phyloP scores from a whole-genome alignment of 2,888 invertebrate genomes.

The Odontocolon sp. region DNA sequence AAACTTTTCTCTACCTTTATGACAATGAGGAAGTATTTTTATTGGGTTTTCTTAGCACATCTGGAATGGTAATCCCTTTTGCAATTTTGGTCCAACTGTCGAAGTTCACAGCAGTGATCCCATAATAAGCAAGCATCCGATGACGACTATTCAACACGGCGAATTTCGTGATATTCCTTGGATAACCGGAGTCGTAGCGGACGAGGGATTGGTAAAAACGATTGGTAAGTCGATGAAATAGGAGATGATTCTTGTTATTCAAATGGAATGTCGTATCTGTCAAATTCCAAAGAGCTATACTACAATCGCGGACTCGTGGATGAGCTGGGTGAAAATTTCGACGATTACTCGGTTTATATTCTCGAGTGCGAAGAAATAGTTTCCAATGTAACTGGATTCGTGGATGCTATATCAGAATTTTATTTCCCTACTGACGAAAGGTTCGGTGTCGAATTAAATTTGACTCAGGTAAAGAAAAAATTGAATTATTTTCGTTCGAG shows the following conservation, averaged over 20 bases:
- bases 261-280: neutral
- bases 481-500: neutral
- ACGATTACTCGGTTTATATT: slow-evolving; percentile 29
- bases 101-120: slow-evolving; percentile 73
- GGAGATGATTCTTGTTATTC: neutral
- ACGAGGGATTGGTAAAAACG: slow-evolving; percentile 70
- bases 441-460: neutral
- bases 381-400: slow-evolving; percentile 56
- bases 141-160: slow-evolving; percentile 58
- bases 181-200: slow-evolving; percentile 70
- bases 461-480: slow-evolving; percentile 56
- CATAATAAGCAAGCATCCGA: slow-evolving; percentile 71
- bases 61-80: slow-evolving; percentile 59
- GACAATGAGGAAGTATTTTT: neutral
- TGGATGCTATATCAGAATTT: slow-evolving; percentile 61
- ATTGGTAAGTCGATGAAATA: slow-evolving; percentile 62
- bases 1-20: neutral
- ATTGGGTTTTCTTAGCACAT: slow-evolving; percentile 36
- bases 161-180: slow-evolving; percentile 74
- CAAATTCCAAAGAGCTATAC: slow-evolving; percentile 31
- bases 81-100: slow-evolving; percentile 71
- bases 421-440: slow-evolving; percentile 46
- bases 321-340: slow-evolving; percentile 62
- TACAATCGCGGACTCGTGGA: slow-evolving; percentile 42
- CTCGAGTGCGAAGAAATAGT: slow-evolving; percentile 60